Evolutionary conservation across 2,888 invertebrate species (phyloP), one percentile per base, ranked within the genome.

Genomic region (Eucera pruinosa): DNA sequence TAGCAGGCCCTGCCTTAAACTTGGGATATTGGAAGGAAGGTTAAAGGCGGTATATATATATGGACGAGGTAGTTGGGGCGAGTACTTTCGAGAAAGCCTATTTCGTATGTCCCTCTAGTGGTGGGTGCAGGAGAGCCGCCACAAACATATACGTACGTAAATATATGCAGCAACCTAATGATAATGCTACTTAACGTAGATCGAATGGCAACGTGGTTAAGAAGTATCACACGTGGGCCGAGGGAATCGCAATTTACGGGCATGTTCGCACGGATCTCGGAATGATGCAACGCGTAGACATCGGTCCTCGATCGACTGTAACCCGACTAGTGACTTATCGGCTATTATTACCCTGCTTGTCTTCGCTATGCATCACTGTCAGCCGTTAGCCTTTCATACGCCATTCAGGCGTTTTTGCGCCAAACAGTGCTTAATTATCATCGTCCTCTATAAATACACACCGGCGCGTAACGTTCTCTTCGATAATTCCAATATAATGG

Each of bases 341-440:
- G 67, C 81, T 74, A 81, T 83, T 83, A 83, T 78, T 78, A 81
- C 52, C 73, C 64, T 55, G 60, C 48, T 76, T 65, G 80, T 81
- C 71, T 78, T 78, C 72, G 76, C 81, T 70, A 80, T 83, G 76
- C 52, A 83, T 79, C 81, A 70, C 74, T 83, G 82, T 82, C 82
- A 73, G 58, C 9, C 66, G 52, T 62, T 77, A 60, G 67, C 58
- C 78, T 83, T 82, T 83, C 83, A 81, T 74, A 67, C 68, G 74
- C 77, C 74, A 83, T 82, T 83, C 83, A 83, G 60, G 41, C 73
- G 73, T 83, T 66, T 58, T 60, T 41, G 39, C 47, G 43, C 9
- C 52, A 74, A 76, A 74, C 68, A 58, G 43, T 54, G 57, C 74
- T 81, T 83, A 81, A 83, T 83, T 83, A 83, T 83, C n/a, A n/a